Percentiles rank a stretch among this genome's conserved stretches.
These are phyloP conservation scores for Sardinella longiceps DNA, from an alignment of 2,797 vertebrate species.

Conservation along the genomic window DNA sequence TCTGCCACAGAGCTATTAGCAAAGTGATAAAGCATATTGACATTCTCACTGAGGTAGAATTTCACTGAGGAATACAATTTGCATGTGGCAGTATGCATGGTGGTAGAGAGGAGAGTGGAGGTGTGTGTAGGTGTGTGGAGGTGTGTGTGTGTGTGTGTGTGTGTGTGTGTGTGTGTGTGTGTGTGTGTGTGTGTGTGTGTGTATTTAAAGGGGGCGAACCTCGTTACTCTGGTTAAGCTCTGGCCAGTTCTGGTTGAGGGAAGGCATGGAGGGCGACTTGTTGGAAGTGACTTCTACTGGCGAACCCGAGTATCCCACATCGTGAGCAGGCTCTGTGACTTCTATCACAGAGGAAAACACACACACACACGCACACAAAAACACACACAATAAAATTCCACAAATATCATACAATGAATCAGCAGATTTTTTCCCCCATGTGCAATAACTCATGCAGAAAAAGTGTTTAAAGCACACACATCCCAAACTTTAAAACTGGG, in stretches of 20 bases:
- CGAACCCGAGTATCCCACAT: slow-evolving; percentile 90
- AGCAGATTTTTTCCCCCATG: too few relatives aligned
- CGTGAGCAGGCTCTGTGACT: slow-evolving; percentile 83
- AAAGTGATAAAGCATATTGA: neutral
- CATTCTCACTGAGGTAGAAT: neutral
- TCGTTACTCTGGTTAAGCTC: slow-evolving; percentile 98
- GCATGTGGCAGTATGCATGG: neutral
- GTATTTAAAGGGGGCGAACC: slow-evolving; percentile 83
- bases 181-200: neutral
- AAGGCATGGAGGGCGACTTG: slow-evolving; percentile 99
- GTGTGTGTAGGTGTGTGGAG: slow-evolving; percentile 56
- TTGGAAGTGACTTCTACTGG: slow-evolving; percentile 94
- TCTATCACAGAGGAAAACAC: slow-evolving; percentile 64
- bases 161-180: neutral
- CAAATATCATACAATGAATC: too few relatives aligned
- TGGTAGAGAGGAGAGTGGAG: neutral
- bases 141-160: too few relatives aligned
- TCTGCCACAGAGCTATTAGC: neutral
- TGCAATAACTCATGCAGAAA: too few relatives aligned
- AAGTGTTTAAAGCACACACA: too few relatives aligned
- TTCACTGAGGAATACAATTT: neutral
- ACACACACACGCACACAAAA: neutral
- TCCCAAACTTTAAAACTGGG: too few relatives aligned
- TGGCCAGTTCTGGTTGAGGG: slow-evolving; percentile 97
- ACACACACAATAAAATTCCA: neutral